Conservation (phyloP, 2,888 invertebrate species). For the Nineta flava region DNA sequence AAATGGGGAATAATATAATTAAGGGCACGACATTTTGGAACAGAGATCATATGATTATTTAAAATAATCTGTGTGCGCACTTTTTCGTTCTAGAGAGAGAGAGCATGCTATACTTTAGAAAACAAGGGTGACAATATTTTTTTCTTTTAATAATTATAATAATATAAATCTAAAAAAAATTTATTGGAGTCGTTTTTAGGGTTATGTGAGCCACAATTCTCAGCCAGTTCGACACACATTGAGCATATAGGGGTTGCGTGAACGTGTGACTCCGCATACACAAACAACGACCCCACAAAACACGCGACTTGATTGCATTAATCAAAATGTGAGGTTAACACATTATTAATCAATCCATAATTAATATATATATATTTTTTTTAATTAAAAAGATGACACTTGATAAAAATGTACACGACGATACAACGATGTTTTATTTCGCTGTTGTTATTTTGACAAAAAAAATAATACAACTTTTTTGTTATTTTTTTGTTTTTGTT, state of each 20-base stretch:
- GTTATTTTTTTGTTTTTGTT: too few relatives aligned
- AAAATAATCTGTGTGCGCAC: not conserved
- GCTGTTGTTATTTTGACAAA: not conserved
- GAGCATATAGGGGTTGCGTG: too few relatives aligned
- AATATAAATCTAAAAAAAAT: not conserved
- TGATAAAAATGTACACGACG: not conserved
- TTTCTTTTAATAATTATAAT: not conserved
- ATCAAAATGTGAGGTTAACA: too few relatives aligned
- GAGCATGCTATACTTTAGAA: not conserved
- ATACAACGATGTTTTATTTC: not conserved
- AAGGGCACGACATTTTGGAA: slow-evolving; percentile 22
- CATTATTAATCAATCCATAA: too few relatives aligned
- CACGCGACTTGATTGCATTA: too few relatives aligned
- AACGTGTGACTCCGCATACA: too few relatives aligned
- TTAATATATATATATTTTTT: too few relatives aligned
- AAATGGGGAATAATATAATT: slow-evolving; percentile 34
- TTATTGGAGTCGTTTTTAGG: not conserved
- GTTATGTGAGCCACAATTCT: too few relatives aligned
- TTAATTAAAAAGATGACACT: too few relatives aligned
- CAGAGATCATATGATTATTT: not conserved
- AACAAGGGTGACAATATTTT: not conserved
- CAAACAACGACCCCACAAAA: too few relatives aligned
- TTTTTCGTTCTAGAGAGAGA: not conserved
- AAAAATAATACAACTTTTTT: not conserved
- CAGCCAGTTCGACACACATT: too few relatives aligned